These are phyloP conservation scores for Julus scanicus DNA, from an alignment of 2,888 invertebrate genomes.

Conservation along the genomic window DNA sequence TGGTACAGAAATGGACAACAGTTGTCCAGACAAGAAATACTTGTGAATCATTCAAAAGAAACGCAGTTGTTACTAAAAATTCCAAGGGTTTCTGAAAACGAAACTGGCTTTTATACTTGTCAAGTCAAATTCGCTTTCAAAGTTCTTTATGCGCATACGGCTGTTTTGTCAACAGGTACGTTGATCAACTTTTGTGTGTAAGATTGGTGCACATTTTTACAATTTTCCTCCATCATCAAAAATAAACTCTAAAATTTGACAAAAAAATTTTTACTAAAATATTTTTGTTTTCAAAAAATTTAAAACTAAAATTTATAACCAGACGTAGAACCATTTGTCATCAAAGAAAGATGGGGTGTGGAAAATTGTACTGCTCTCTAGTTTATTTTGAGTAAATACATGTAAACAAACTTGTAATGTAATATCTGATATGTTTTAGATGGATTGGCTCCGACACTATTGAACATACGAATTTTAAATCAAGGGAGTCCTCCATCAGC, in stretches of 20 bases:
- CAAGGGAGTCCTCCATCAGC: constrained; percentile 24
- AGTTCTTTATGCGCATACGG: background rate
- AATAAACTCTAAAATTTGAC: no score
- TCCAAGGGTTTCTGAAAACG: constrained; percentile 7
- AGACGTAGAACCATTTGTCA: no score
- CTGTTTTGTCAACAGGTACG: constrained; percentile 36
- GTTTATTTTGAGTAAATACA: background rate
- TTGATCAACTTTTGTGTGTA: background rate
- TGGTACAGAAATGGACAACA: constrained; percentile 4
- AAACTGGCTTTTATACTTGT: constrained; percentile 16
- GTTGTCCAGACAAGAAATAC: background rate
- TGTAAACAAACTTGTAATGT: background rate
- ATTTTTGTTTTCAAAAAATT: no score
- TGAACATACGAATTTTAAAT: constrained; percentile 48
- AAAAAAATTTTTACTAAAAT: no score
- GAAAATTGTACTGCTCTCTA: no score
- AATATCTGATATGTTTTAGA: constrained; percentile 41
- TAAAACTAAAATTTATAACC: no score
- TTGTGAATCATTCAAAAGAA: constrained; percentile 26
- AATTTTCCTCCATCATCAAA: no score
- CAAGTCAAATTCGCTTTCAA: background rate
- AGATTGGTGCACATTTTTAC: no score
- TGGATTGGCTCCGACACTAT: background rate
- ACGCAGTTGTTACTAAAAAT: background rate
- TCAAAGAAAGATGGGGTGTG: no score